Evolutionary conservation across 2,113 vertebrate genomes (phyloP), one percentile per base, ranked within the genome.

Genomic region (Prinia subflava): DNA sequence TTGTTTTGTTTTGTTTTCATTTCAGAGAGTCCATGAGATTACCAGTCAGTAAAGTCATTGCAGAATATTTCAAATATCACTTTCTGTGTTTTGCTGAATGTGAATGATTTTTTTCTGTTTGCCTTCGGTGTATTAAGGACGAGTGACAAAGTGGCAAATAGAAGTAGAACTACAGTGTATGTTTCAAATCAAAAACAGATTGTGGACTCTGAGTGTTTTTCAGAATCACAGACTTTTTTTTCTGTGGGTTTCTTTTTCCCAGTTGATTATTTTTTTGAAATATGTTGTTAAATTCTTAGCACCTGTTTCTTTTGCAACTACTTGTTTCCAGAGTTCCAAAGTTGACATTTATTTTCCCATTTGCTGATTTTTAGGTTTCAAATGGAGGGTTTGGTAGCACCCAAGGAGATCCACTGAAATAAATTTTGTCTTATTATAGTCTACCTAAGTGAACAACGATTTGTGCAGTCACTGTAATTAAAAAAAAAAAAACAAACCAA

Each of bases 221-320:
- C 16, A 67, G 70, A 49, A 35, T 59, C 25, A 19, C 2, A 74
- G 1, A 21, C 2, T 13, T 37, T 62, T 70, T 70, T 47, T 24
- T 10, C 13, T 15, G 14, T 55, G 9, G 1, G 0, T 6, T 16
- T 23, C 16, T 44, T 65, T 50, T 44, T 41, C 14, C 5, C 6
- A 49, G 2, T 35, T 87, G 49, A 42, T 41, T 22, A 2, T 39
- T 92, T 16, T 69, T 55, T 57, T 68, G 33, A 85, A 87, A 88
- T 46, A 50, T 15, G 3, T 10, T 81, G 3, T 50, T 76, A 69
- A 59, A 9, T 69, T 76, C 31, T 79, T 57, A 64, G 2, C 21
- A 69, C 11, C 15, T 69, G 5, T 28, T 65, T 60, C 14, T 75
- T 64, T 86, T 69, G 13, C 15, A 76, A 25, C 3, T 67, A 14